These are phyloP conservation scores for Epistrophe eligans DNA, from an alignment of 2,888 invertebrate genomes.

Conservation along the genomic window DNA sequence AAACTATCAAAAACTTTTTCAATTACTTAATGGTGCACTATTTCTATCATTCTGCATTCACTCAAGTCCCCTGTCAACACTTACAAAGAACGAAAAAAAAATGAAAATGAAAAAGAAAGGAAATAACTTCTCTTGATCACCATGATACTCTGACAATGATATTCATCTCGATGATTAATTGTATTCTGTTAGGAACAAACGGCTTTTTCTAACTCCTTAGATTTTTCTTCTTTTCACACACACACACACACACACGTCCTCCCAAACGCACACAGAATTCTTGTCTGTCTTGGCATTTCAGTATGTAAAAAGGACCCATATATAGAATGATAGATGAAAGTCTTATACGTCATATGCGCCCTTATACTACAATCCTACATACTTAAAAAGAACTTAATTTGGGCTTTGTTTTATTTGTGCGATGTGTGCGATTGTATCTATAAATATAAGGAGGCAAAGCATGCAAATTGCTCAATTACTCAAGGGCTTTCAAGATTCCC, in stretches of 20 bases:
- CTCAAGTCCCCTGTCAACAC: slow-evolving; percentile 23
- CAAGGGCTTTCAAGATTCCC: no score
- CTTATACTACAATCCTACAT: not conserved
- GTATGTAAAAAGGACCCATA: slow-evolving; percentile 12
- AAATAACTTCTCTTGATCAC: slow-evolving; percentile 68
- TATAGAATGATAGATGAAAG: slow-evolving; percentile 12
- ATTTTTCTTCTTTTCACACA: slow-evolving; percentile 31
- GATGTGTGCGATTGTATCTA: not conserved
- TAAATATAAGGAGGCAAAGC: not conserved
- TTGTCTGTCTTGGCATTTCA: slow-evolving; percentile 19
- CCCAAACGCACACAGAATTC: not conserved
- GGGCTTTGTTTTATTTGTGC: slow-evolving; percentile 21
- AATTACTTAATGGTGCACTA: slow-evolving; percentile 64
- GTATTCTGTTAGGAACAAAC: slow-evolving; percentile 56
- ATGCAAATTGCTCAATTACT: slow-evolving; percentile 72
- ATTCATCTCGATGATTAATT: slow-evolving; percentile 71
- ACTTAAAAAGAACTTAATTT: slow-evolving; percentile 18
- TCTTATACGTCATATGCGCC: not conserved
- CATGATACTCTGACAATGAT: slow-evolving; percentile 62
- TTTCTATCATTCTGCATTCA: slow-evolving; percentile 17
- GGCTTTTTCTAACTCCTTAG: slow-evolving; percentile 41
- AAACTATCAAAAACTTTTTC: slow-evolving; percentile 59
- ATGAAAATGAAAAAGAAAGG: slow-evolving; percentile 20
- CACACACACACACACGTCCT: not conserved
- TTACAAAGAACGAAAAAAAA: slow-evolving; percentile 8